Base-by-base conservation (phyloP, 2,113 vertebrate species). In the Spizaetus ornatus region DNA sequence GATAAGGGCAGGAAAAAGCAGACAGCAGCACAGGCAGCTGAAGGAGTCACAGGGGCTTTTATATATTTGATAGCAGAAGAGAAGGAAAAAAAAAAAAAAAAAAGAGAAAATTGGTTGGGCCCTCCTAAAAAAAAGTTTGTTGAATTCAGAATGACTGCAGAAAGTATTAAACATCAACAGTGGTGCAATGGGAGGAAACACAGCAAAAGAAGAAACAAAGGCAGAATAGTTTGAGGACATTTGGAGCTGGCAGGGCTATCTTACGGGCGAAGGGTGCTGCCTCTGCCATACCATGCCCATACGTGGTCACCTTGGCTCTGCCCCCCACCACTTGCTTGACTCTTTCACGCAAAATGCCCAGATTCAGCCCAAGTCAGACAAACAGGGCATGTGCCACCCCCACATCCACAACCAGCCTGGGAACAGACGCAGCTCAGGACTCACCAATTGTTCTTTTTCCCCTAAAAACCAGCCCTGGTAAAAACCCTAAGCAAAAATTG, bases 1-100 rank as follows among this genome's bases (percentile, higher is more conserved):
- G 87, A 82, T 67, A 96, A 95, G 81, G 65, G 65, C 59, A 94
- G 42, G 42, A 45, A 48, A 86, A 70, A 80, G 45, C 65, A 88
- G 63, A 23, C 4, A 3, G 77, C 69, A 79, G 78, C 56, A 56
- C n/a, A 56, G 48, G 7, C 74, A 82, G 72, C 47, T 27, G 47
- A 55, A 84, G 47, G 61, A 85, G 18, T n/a, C 59, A 59, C 27
- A 27, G 14, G 3, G 52, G 55, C 31, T 72, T 93, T 80, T n/a
- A 69, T 34, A 19, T 21, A 36, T 11, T 79, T 29, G 32, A 45
- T 63, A 66, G 62, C 26, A 31, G 25, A 20, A 26, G 11, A 5
- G 20, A 4, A 16, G 11, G 32, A 31, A 18, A 13, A 36, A 58
- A 23, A 61, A 38, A 29, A 17, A 36, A 58, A 27, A 61, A 3